phyloP scores from a whole-genome alignment of 2,113 vertebrate genomes.

The Podarcis muralis region DNA sequence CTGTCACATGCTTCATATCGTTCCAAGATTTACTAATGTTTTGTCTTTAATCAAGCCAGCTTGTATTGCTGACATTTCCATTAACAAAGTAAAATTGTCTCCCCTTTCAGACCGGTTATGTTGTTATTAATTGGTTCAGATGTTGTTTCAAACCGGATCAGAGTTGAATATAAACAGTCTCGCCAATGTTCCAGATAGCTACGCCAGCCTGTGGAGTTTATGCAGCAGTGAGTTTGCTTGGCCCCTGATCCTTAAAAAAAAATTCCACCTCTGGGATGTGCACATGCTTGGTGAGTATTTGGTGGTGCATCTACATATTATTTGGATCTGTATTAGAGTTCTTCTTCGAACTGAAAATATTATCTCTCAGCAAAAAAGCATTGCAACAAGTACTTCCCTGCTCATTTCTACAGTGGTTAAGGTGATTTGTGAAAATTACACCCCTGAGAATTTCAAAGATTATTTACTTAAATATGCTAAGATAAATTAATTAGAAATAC shows the following conservation, averaged over 20 bases:
- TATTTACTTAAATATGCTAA: too few species aligned
- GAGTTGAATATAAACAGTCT: constrained; percentile 23
- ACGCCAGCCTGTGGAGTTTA: constrained; percentile 29
- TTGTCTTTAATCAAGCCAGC: constrained; percentile 18
- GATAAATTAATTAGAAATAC: too few species aligned
- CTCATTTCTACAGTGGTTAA: background rate
- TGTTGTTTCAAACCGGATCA: background rate
- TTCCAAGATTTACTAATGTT: constrained; percentile 6
- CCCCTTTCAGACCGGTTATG: background rate
- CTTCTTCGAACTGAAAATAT: background rate
- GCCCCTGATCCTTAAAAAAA: constrained; percentile 30
- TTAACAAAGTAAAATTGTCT: background rate
- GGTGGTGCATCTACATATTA: background rate
- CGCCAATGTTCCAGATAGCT: constrained; percentile 15
- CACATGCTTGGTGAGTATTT: constrained; percentile 1
- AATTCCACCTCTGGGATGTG: background rate
- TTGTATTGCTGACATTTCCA: constrained; percentile 11
- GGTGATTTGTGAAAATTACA: background rate
- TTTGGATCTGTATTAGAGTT: background rate
- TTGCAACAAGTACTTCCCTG: background rate
- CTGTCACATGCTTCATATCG: background rate
- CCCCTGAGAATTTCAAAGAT: background rate
- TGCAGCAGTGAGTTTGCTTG: background rate
- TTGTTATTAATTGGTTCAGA: background rate
- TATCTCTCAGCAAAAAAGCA: background rate